phyloP scores from a whole-genome alignment of 2,797 vertebrate genomes.

The Micropoecilia bifurca region DNA sequence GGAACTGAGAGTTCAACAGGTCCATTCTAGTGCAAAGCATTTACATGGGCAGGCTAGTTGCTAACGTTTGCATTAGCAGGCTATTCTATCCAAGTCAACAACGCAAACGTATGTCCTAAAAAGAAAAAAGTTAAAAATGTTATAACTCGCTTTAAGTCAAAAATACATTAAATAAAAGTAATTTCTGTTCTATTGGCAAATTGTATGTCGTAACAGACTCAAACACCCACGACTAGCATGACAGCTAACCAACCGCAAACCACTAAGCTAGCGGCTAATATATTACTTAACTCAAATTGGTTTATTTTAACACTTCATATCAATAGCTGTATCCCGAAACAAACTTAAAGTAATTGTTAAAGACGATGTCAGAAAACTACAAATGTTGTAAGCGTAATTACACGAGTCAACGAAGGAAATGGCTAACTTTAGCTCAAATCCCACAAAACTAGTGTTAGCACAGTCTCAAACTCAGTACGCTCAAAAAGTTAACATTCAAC shows the following conservation, averaged over 20 bases:
- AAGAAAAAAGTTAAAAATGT: not conserved
- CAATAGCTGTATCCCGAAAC: not conserved
- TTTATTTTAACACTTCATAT: not conserved
- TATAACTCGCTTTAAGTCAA: not conserved
- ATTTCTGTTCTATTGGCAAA: not conserved
- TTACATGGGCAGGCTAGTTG: slow-evolving; percentile 85
- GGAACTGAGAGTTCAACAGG: slow-evolving; percentile 96
- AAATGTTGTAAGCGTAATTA: not conserved
- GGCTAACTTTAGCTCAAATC: slow-evolving; percentile 34
- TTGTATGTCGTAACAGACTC: not conserved
- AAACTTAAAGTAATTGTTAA: rapidly evolving
- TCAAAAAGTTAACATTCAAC: not conserved
- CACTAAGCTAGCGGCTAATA: slow-evolving; percentile 12
- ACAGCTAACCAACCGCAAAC: not conserved
- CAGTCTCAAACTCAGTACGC: slow-evolving; percentile 36
- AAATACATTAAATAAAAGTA: not conserved
- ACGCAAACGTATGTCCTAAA: slow-evolving; percentile 46
- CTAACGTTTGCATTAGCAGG: slow-evolving; percentile 81
- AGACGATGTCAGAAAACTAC: not conserved
- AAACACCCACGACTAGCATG: slow-evolving; percentile 10
- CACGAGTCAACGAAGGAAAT: not conserved
- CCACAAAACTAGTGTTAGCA: slow-evolving; percentile 41
- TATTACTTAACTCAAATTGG: not conserved
- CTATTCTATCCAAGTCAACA: slow-evolving; percentile 56
- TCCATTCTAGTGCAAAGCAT: slow-evolving; percentile 97